Conservation (phyloP, 1,140 invertebrate species). For the Lasaia peninsularis region DNA sequence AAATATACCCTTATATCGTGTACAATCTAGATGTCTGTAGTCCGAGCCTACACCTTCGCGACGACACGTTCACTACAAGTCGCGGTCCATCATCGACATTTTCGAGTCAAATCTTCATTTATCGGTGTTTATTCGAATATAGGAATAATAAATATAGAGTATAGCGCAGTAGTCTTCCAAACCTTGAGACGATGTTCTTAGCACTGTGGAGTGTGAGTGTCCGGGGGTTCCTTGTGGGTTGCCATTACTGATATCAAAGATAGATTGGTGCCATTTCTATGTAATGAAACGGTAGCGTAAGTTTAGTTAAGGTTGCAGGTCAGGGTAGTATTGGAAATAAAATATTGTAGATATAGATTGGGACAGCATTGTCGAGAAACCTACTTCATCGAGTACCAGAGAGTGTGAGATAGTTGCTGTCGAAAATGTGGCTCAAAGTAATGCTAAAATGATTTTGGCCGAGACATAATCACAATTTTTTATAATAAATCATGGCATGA, state of each 20-base stretch:
- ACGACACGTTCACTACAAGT: conserved; percentile 7
- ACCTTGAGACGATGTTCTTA: conserved; percentile 53
- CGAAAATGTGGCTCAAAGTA: no score
- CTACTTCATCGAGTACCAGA: no score
- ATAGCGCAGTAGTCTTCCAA: conserved; percentile 76
- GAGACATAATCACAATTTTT: no score
- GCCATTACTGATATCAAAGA: conserved; percentile 77
- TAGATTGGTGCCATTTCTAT: conserved; percentile 76
- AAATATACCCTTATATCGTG: no score
- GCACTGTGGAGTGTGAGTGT: conserved; percentile 44
- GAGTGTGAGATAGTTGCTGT: no score
- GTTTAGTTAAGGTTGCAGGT: conserved; percentile 75
- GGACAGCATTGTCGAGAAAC: no score
- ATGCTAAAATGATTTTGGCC: no score
- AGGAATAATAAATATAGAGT: conserved; percentile 64
- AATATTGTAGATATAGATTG: conserved; percentile 52
- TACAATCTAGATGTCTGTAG: conserved; percentile 14
- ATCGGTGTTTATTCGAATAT: conserved; percentile 30
- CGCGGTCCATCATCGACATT: conserved; percentile 5
- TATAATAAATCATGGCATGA: no score
- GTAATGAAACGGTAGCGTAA: conserved; percentile 73
- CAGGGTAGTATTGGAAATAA: conserved; percentile 72
- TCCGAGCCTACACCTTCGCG: conserved; percentile 11
- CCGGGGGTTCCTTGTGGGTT: conserved; percentile 74
- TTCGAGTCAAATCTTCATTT: conserved; percentile 12